phyloP scores from a whole-genome alignment of 2,888 invertebrate species.

The Cosmopolites sordidus region DNA sequence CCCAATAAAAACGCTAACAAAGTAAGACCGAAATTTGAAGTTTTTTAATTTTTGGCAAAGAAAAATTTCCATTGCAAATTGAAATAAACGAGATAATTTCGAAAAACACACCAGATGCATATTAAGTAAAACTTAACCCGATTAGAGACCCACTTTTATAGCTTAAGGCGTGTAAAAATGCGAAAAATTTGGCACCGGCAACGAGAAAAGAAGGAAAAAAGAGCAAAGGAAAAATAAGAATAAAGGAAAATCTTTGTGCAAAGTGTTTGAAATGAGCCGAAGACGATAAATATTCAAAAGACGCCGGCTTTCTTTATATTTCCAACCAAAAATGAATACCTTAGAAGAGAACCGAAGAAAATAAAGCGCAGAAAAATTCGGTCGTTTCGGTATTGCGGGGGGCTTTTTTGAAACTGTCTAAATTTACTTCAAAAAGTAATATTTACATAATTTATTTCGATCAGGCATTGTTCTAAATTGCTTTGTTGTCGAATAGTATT shows the following conservation, averaged over 20 bases:
- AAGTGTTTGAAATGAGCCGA: conserved; percentile 41
- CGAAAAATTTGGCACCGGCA: conserved; percentile 10
- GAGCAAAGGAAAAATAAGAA: conserved; percentile 7
- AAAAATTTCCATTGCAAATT: not conserved
- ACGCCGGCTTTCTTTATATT: conserved; percentile 23
- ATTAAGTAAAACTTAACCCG: conserved; percentile 9
- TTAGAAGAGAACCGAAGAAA: not conserved
- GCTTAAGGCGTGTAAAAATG: conserved; percentile 14
- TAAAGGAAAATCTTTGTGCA: conserved; percentile 12
- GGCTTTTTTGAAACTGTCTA: no score
- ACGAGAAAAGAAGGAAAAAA: conserved; percentile 2
- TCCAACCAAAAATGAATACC: conserved; percentile 3
- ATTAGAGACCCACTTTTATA: conserved; percentile 1
- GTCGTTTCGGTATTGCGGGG: no score
- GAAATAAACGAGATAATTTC: conserved; percentile 1
- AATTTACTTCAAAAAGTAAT: no score
- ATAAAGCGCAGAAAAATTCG: not conserved
- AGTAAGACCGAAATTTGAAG: not conserved
- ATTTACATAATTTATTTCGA: not conserved
- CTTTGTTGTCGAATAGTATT: no score
- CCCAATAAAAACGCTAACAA: not conserved
- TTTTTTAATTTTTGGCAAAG: not conserved
- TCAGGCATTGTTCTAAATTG: no score
- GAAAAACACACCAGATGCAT: conserved; percentile 3
- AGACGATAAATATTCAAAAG: conserved; percentile 42